These are phyloP conservation scores for Rhyacophila evoluta DNA, from an alignment of 2,888 invertebrate species.

Conservation along the genomic window DNA sequence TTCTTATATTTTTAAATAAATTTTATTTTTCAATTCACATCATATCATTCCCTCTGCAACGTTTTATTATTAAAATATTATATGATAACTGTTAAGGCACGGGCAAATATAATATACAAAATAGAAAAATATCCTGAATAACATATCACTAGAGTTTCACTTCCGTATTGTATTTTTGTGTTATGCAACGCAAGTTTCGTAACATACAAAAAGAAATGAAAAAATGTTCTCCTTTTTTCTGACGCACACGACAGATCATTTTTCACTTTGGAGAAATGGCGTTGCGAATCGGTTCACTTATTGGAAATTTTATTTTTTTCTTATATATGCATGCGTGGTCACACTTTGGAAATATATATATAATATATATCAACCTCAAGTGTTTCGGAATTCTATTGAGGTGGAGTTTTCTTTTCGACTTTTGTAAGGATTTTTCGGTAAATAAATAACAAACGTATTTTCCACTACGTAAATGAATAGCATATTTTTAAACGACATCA, in stretches of 20 bases:
- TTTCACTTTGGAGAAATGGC: slow-evolving; percentile 3
- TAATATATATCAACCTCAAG: no score
- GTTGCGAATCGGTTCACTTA: slow-evolving; percentile 1
- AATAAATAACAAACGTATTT: no score
- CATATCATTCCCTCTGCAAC: no score
- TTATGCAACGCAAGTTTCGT: not conserved
- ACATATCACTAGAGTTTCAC: not conserved
- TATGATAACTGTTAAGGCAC: no score
- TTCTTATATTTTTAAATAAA: no score
- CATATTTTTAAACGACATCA: no score
- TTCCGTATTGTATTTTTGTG: not conserved
- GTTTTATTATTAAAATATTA: no score
- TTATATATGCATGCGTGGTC: not conserved
- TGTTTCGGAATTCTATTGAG: no score
- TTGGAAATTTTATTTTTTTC: not conserved
- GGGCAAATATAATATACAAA: no score
- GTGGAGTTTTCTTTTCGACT: not conserved
- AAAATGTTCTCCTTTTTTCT: not conserved
- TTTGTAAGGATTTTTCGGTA: no score
- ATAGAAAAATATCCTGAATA: not conserved
- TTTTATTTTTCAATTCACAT: no score
- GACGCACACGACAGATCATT: not conserved
- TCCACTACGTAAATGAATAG: no score
- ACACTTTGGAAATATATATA: not conserved
- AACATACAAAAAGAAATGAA: not conserved